A percentile compares a stretch with the other conserved stretches of the same genome.
These are phyloP conservation scores for Actinopyga echinites DNA, from an alignment of 53 echinoderm and acorn worm genomes.

Conservation along the genomic window DNA sequence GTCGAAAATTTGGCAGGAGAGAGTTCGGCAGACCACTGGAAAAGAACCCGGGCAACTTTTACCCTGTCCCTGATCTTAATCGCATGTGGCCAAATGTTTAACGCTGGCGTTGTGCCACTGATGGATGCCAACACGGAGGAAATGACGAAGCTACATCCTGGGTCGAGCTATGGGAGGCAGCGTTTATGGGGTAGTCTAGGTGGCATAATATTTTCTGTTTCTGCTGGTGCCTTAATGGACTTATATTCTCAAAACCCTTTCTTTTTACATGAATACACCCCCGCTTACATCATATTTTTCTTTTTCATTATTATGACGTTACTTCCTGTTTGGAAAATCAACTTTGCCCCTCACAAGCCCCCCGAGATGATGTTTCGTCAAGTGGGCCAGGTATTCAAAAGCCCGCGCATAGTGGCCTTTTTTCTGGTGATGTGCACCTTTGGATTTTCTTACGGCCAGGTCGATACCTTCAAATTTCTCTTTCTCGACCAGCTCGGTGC, in stretches of 20 bases:
- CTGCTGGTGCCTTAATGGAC: constrained; percentile 70
- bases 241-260: constrained; percentile 28
- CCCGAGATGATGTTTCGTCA: constrained; percentile 59
- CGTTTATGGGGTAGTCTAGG: constrained; percentile 74
- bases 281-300: constrained; percentile 64
- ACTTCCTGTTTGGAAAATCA: constrained; percentile 54
- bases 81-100: constrained; percentile 33
- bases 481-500: constrained; percentile 52
- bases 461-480: constrained; percentile 60
- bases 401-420: constrained; percentile 68
- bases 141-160: constrained; percentile 17
- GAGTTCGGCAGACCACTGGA: constrained; percentile 11
- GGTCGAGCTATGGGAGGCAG: constrained; percentile 58
- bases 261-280: constrained; percentile 44
- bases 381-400: constrained; percentile 43
- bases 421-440: constrained; percentile 58
- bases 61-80: constrained; percentile 24
- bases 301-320: constrained; percentile 56
- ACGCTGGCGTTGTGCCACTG: constrained; percentile 31
- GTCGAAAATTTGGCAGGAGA: not conserved
- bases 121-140: constrained; percentile 49
- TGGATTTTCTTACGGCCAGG: constrained; percentile 59
- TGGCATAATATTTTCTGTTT: constrained; percentile 61
- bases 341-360: constrained; percentile 63
- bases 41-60: constrained; percentile 30